Evolutionary conservation across 2,797 vertebrate genomes (phyloP).

Genomic region (Coreius guichenoti): DNA sequence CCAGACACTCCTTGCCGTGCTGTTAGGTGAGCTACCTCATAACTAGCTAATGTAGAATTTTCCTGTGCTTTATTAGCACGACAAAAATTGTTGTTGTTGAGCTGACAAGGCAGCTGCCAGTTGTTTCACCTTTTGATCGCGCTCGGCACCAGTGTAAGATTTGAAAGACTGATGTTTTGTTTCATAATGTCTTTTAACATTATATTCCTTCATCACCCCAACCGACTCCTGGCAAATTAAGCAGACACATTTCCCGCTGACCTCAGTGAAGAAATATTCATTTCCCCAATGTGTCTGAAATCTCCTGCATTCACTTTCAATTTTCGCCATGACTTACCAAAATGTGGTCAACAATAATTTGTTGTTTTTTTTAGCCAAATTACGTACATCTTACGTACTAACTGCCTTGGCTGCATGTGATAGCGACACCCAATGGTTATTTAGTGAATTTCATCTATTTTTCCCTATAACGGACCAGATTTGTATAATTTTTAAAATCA

Average conservation of each 20-base stretch:
- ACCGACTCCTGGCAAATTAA: background rate
- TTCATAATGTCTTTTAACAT: background rate
- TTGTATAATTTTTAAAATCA: too few species aligned
- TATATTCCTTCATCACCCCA: background rate
- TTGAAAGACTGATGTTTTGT: background rate
- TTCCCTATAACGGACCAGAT: too few species aligned
- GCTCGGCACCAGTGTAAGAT: too few species aligned
- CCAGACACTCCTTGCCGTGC: background rate
- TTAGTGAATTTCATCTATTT: too few species aligned
- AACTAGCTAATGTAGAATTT: background rate
- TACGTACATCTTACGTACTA: too few species aligned
- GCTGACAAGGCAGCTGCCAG: background rate
- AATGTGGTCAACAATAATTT: background rate
- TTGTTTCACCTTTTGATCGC: too few species aligned
- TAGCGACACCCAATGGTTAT: background rate
- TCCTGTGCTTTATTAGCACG: too few species aligned
- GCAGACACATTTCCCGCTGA: background rate
- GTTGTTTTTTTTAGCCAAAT: too few species aligned
- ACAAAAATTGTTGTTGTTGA: background rate
- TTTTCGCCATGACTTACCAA: too few species aligned
- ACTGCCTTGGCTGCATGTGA: background rate
- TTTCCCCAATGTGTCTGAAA: too few species aligned
- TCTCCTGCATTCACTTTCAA: too few species aligned
- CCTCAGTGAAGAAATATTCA: background rate
- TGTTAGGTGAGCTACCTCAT: background rate